Evolutionary conservation across 2,888 invertebrate species (phyloP).

Genomic region (Caenorhabditis parvicauda): DNA sequence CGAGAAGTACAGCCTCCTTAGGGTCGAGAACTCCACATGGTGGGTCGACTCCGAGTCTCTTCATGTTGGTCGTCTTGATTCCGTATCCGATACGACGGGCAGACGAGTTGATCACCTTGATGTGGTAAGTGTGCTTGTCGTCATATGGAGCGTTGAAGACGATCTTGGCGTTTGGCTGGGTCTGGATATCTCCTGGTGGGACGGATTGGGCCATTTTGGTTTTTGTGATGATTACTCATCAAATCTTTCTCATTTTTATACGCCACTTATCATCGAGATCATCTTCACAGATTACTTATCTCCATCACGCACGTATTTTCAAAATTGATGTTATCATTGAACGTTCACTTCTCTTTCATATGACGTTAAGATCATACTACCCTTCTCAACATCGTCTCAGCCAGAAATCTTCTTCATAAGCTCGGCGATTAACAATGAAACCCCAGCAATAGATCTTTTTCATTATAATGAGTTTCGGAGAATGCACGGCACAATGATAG

Average conservation of each 20-base stretch:
- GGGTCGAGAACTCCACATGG: slow-evolving; percentile 47
- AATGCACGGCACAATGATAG: too few species aligned
- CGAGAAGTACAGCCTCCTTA: slow-evolving; percentile 33
- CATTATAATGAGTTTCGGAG: too few species aligned
- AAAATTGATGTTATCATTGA: too few species aligned
- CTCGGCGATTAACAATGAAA: too few species aligned
- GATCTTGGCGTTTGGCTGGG: slow-evolving; percentile 41
- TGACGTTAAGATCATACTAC: too few species aligned
- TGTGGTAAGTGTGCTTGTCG: slow-evolving; percentile 50
- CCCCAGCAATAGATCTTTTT: too few species aligned
- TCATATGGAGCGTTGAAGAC: slow-evolving; percentile 53
- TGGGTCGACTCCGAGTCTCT: slow-evolving; percentile 44
- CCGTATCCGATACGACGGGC: slow-evolving; percentile 45
- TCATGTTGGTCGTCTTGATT: slow-evolving; percentile 51
- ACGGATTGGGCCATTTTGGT: slow-evolving; percentile 29
- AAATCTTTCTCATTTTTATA: not conserved
- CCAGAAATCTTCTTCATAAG: too few species aligned
- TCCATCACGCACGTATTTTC: too few species aligned
- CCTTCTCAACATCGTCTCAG: too few species aligned
- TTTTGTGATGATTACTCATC: not conserved
- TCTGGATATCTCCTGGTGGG: slow-evolving; percentile 34
- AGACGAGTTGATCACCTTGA: slow-evolving; percentile 44
- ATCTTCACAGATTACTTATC: not conserved
- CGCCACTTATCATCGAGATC: not conserved
- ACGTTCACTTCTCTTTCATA: too few species aligned